A percentile compares a stretch with the other conserved stretches of the same genome.
Evolutionary conservation across 2,797 vertebrate genomes (phyloP).

Genomic region (Pelochelys cantorii): DNA sequence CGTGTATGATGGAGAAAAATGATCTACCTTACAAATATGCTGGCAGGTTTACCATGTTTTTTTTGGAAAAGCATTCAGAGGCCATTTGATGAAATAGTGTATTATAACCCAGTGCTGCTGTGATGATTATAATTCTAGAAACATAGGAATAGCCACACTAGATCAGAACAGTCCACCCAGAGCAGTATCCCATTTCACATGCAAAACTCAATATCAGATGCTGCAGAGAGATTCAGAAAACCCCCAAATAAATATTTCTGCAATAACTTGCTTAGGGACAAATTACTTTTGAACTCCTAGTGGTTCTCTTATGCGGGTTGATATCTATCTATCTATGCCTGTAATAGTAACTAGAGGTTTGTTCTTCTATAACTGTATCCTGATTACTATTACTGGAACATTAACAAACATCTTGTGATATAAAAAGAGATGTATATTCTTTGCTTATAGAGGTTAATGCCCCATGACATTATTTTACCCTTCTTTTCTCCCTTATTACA

Average conservation of each 20-base stretch:
- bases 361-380: no score
- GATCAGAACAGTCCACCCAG: neutral
- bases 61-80: neutral
- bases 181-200: neutral
- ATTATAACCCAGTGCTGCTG: neutral
- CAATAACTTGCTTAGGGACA: neutral
- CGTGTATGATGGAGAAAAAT: accelerated
- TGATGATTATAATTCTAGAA: neutral
- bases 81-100: neutral
- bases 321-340: no score
- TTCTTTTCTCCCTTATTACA: conserved; percentile 75
- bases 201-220: neutral
- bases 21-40: neutral
- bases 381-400: neutral
- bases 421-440: neutral
- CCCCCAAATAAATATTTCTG: neutral
- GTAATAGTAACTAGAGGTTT: no score
- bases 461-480: neutral
- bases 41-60: neutral
- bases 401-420: accelerated
- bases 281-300: neutral
- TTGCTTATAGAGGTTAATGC: neutral
- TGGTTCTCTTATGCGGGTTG: neutral
- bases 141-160: neutral
- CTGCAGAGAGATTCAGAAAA: neutral